phyloP scores from a whole-genome alignment of 2,888 invertebrate genomes.

The Zaprionus lineosus region DNA sequence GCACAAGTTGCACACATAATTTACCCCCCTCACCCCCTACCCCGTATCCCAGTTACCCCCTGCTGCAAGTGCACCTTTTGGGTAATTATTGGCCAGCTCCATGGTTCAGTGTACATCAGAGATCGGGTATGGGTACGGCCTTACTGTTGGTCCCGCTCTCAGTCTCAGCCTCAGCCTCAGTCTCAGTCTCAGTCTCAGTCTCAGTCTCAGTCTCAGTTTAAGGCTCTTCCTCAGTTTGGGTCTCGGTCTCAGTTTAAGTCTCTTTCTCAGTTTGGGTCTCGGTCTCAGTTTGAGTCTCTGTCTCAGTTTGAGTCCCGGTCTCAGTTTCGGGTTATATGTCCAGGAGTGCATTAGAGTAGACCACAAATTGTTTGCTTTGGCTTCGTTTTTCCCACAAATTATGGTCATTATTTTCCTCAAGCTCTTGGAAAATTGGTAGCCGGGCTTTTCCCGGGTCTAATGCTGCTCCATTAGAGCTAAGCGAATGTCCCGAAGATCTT shows the following conservation, averaged over 20 bases:
- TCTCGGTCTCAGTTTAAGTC: too few species aligned
- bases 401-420: constrained; percentile 65
- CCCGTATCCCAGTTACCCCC: background rate
- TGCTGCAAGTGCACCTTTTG: constrained; percentile 10
- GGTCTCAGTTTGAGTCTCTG: too few species aligned
- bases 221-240: too few species aligned
- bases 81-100: constrained; percentile 68
- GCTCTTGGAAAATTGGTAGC: constrained; percentile 30
- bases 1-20: constrained; percentile 73
- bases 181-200: too few species aligned
- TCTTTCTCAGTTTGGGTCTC: too few species aligned
- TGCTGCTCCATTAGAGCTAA: constrained; percentile 48
- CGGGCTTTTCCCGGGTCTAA: constrained; percentile 33
- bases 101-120: constrained; percentile 24
- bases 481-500: constrained; percentile 16
- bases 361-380: constrained; percentile 74
- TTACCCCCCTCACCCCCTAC: constrained; percentile 25
- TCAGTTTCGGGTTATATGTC: constrained; percentile 61
- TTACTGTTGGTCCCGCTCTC: constrained; percentile 24
- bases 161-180: too few species aligned
- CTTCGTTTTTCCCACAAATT: constrained; percentile 63
- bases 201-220: too few species aligned
- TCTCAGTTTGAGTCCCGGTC: too few species aligned
- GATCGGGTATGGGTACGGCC: too few species aligned
- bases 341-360: constrained; percentile 75